Evolutionary conservation across 1,140 invertebrate species (phyloP).

Genomic region (Pteromalus puparum): DNA sequence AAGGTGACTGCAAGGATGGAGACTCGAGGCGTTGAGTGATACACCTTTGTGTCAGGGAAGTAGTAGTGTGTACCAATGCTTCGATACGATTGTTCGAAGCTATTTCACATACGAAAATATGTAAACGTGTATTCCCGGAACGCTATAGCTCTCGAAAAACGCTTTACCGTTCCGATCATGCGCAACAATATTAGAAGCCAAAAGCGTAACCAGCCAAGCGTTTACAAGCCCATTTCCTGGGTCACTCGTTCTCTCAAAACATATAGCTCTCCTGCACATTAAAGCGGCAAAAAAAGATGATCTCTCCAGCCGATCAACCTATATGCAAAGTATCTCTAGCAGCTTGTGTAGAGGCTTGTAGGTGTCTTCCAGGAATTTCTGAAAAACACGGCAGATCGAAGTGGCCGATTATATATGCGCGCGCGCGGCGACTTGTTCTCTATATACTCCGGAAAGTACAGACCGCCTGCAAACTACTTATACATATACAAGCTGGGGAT

Average conservation of each 20-base stretch:
- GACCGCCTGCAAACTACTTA: not conserved
- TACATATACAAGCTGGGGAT: not conserved
- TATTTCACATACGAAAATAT: not conserved
- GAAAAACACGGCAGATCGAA: slow-evolving; percentile 29
- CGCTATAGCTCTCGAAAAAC: slow-evolving; percentile 2
- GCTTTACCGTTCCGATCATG: not conserved
- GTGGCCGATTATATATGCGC: not conserved
- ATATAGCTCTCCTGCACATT: not conserved
- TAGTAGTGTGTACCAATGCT: too few relatives aligned
- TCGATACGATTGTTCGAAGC: not conserved
- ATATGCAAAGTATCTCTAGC: slow-evolving; percentile 29
- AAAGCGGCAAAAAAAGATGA: not conserved
- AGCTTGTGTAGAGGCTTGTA: too few relatives aligned
- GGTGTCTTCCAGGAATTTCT: slow-evolving; percentile 23
- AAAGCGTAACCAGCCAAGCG: not conserved
- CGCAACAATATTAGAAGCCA: not conserved
- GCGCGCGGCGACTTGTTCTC: not conserved
- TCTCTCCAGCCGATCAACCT: slow-evolving; percentile 1
- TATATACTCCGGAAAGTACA: not conserved
- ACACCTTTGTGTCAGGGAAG: not conserved
- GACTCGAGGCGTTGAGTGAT: not conserved
- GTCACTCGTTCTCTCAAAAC: not conserved
- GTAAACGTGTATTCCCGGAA: not conserved
- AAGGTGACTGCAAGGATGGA: slow-evolving; percentile 3
- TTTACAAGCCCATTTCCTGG: slow-evolving; percentile 8